These are phyloP conservation scores for Aphaenogaster ashmeadi DNA, from an alignment of 1,140 invertebrate genomes.

Conservation along the genomic window DNA sequence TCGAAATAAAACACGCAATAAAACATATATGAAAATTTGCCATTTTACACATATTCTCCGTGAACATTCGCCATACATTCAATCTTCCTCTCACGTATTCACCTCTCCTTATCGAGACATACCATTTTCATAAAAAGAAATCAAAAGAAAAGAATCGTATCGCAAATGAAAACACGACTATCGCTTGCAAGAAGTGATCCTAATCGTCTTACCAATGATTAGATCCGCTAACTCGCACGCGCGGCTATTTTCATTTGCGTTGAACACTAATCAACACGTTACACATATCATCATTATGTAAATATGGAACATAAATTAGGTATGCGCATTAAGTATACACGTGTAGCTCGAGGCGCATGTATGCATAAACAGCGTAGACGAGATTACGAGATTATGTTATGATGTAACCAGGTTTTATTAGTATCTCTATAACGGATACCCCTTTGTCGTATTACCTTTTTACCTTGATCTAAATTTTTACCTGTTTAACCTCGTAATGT, in stretches of 20 bases:
- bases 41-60: neutral
- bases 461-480: conserved; percentile 34
- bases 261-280: neutral
- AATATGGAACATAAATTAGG: neutral
- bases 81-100: neutral
- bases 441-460: conserved; percentile 18
- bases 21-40: neutral
- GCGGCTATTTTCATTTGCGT: conserved; percentile 24
- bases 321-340: neutral
- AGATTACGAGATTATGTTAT: conserved; percentile 1
- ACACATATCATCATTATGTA: neutral
- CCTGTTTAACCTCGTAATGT: conserved; percentile 29
- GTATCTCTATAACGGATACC: conserved; percentile 4
- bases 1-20: neutral
- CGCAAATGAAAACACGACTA: conserved; percentile 25
- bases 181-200: neutral
- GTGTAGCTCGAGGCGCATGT: neutral
- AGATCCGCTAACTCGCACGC: neutral
- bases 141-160: neutral
- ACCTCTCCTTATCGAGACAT: neutral
- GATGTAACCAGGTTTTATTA: neutral
- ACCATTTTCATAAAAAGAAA: neutral
- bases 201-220: conserved; percentile 62
- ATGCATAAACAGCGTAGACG: conserved; percentile 15
- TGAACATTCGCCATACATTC: neutral